These are phyloP conservation scores for Hylaea fasciaria DNA, from an alignment of 2,888 invertebrate genomes.

Conservation along the genomic window DNA sequence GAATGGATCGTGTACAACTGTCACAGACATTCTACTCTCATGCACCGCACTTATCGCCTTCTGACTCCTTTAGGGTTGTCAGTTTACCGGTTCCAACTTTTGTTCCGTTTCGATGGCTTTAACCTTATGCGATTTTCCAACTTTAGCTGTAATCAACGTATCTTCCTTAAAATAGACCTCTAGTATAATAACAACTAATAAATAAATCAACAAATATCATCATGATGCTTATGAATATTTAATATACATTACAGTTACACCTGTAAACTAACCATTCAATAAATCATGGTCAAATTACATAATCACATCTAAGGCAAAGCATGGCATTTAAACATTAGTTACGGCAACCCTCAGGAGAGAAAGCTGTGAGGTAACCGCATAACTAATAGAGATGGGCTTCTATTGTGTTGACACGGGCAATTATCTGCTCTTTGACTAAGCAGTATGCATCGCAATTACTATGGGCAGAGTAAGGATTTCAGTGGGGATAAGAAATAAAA, in stretches of 20 bases:
- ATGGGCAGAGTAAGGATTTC: neutral
- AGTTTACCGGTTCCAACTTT: constrained; percentile 12
- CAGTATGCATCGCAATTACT: too few species aligned
- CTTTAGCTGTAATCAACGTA: too few species aligned
- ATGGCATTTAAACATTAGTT: constrained; percentile 13
- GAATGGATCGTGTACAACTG: constrained; percentile 57
- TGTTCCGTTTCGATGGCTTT: neutral
- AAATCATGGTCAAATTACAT: neutral
- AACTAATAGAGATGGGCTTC: constrained; percentile 37
- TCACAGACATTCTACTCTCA: constrained; percentile 50
- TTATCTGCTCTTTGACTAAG: constrained; percentile 50
- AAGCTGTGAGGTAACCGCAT: constrained; percentile 41
- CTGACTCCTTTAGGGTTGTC: constrained; percentile 43
- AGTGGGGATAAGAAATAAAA: neutral
- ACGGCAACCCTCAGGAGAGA: constrained; percentile 33
- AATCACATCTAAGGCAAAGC: constrained; percentile 1
- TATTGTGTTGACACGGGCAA: constrained; percentile 47
- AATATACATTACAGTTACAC: neutral
- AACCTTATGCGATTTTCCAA: neutral
- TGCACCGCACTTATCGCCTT: constrained; percentile 42
- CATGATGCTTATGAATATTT: too few species aligned
- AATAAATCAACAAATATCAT: too few species aligned
- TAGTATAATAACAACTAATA: too few species aligned
- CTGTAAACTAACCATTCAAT: neutral
- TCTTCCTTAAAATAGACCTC: too few species aligned